Conservation (phyloP, 2,797 vertebrate genomes). For the Phataginus tricuspis region DNA sequence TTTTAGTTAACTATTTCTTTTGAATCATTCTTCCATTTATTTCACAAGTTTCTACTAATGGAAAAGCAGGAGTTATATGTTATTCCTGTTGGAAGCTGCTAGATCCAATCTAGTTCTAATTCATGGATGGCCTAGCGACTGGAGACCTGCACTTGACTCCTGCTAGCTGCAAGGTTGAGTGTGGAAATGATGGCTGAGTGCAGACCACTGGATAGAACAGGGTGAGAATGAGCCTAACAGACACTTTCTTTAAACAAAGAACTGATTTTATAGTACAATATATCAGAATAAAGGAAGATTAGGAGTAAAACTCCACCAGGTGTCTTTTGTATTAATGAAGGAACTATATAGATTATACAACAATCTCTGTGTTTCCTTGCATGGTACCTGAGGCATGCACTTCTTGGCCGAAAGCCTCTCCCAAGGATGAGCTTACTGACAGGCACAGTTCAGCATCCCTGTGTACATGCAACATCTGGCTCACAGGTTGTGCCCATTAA, state of each 20-base stretch:
- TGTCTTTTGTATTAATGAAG: background rate
- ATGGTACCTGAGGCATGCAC: background rate
- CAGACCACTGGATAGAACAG: too few species aligned
- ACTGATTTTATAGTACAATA: background rate
- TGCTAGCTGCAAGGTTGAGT: too few species aligned
- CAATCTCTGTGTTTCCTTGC: too few species aligned
- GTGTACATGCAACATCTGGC: background rate
- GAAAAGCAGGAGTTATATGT: background rate
- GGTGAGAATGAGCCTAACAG: background rate
- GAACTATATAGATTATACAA: background rate
- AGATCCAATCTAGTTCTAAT: background rate
- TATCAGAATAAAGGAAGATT: background rate
- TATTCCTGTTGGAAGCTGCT: background rate
- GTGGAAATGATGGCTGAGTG: too few species aligned
- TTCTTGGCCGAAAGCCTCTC: background rate
- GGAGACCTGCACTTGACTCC: too few species aligned
- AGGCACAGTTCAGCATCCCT: background rate
- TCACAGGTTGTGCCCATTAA: background rate
- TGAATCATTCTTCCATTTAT: background rate
- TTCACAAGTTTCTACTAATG: conserved; percentile 5
- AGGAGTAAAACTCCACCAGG: background rate
- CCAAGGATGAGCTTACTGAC: background rate
- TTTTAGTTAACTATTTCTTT: background rate
- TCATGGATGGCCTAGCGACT: too few species aligned
- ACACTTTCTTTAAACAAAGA: background rate